These are phyloP conservation scores for Leucoraja ocellata DNA, from an alignment of 2,797 vertebrate genomes.

Conservation along the genomic window DNA sequence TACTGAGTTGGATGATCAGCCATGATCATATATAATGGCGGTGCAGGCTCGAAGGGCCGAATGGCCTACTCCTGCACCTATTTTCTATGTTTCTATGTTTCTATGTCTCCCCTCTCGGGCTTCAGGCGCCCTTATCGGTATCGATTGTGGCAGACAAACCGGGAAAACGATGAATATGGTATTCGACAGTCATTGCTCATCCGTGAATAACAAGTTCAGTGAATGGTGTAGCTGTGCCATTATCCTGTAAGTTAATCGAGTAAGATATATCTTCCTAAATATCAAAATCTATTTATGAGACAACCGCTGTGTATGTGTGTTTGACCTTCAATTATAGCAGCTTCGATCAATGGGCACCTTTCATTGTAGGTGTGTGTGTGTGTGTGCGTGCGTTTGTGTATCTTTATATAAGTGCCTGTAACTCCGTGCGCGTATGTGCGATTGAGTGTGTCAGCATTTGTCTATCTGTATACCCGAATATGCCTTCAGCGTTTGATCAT, in stretches of 20 bases:
- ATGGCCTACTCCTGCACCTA: too few species aligned
- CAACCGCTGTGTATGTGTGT: slow-evolving; percentile 46
- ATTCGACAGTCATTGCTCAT: slow-evolving; percentile 69
- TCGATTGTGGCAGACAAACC: slow-evolving; percentile 61
- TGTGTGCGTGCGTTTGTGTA: too few species aligned
- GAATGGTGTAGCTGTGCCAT: slow-evolving; percentile 57
- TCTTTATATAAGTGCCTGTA: too few species aligned
- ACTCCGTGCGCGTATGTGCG: too few species aligned
- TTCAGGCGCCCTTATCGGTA: slow-evolving; percentile 50
- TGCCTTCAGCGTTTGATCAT: too few species aligned
- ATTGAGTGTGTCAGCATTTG: too few species aligned
- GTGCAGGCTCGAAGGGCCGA: too few species aligned
- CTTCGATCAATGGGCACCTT: slow-evolving; percentile 37
- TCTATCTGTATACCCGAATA: too few species aligned
- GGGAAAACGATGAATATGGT: slow-evolving; percentile 61
- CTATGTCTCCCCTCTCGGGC: background rate
- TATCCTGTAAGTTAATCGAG: slow-evolving; percentile 64
- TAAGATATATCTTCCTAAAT: slow-evolving; percentile 56
- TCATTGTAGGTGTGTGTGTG: too few species aligned
- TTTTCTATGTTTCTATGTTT: too few species aligned
- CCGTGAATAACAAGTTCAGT: slow-evolving; percentile 69
- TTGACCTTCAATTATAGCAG: slow-evolving; percentile 52
- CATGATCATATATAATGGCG: too few species aligned
- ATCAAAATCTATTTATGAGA: slow-evolving; percentile 55
- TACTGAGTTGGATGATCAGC: too few species aligned